Evolutionary conservation across 2,888 invertebrate species (phyloP), one percentile per base, ranked within the genome.

Genomic region (Perithous albicinctus): DNA sequence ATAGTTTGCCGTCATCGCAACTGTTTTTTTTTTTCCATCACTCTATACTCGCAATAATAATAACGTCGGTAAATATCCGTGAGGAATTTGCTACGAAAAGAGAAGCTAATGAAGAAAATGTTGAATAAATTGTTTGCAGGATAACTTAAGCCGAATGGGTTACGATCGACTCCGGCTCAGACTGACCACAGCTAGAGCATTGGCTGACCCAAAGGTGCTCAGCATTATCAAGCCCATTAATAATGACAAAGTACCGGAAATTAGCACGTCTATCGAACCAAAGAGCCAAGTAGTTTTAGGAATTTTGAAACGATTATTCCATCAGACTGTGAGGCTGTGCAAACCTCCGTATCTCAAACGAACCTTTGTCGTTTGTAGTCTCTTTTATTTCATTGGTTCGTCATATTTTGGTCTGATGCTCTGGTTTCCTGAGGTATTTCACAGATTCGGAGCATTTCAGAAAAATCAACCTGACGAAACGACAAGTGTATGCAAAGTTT

Each of bases 321-420:
- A 92, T 43, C 96, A 96, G 90, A 96, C 96, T 12, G 95, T 95
- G 91, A 95, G 95, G 4, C 93, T 97, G 15, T 95, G 96, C 92
- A 94, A 93, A 87, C 95, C 96, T 1, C 96, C 96, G 32, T 96
- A 96, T 93, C 93, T 96, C 63, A 95, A 95, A 89, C 95, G 96
- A 89, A 96, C 96, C 20, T 90, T 96, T 76, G 94, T 97, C 80
- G 96, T 96, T 66, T 96, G 97, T 91, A 93, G 96, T 63, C 96
- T 97, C 84, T 96, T 97, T 90, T 97, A 97, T 92, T 96, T 97
- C 89, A 93, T 96, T 82, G 96, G 96, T 51, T 95, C 96, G 93
- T 97, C 97, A 88, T 98, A 97, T 93, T 98, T 97, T 92, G 97
- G 97, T 7, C 93, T 98, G 56, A 97, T 97, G 96, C 95, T 97